Base-by-base conservation (phyloP, 2,113 vertebrate species). In the Terrapene triunguis region DNA sequence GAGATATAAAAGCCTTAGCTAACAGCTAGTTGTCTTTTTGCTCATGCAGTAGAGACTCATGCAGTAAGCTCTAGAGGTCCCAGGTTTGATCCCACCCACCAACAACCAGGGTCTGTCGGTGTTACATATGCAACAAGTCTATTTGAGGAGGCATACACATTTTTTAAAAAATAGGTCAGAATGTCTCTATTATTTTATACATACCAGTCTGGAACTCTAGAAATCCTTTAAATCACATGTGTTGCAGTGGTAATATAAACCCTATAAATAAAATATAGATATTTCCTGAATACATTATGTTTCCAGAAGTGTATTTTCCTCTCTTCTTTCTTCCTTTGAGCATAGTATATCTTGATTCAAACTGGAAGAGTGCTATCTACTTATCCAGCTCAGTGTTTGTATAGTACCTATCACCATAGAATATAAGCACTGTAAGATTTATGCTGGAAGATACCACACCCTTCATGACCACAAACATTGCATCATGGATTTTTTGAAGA, bases 401-500 rank as follows among this genome's bases (percentile, higher is more conserved):
- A 1, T 3, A 65, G 6, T 14, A 84, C 19, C 6, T 3, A 38
- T 87, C 50, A 44, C 19, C 10, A n/a, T 1, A 1, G 44, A 93
- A 80, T 85, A 16, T 72, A 2, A 17, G 42, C 5, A 27, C 6
- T 76, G 29, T 85, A 88, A 57, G 89, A 59, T 69, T 57, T 84
- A 74, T 65, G 80, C n/a, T 84, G 19, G 51, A 12, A 84, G 38
- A 82, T 14, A 84, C 50, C 8, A 8, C 69, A 51, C 0, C 0
- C 32, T 80, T 90, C 10, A 65, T 84, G 81, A 53, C 11, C 35
- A 10, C 80, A 90, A 94, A 88, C 69, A 51, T 6, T 59, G 21
- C 21, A 74, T 42, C 85, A 17, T 38, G 5, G 69, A 79, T 92
- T 42, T 88, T 84, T 50, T 84, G 54, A 94, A 89, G 72, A 92